Evolutionary conservation across 2,888 invertebrate genomes (phyloP), one percentile per base, ranked within the genome.

Genomic region (Phymatocera aterrima): DNA sequence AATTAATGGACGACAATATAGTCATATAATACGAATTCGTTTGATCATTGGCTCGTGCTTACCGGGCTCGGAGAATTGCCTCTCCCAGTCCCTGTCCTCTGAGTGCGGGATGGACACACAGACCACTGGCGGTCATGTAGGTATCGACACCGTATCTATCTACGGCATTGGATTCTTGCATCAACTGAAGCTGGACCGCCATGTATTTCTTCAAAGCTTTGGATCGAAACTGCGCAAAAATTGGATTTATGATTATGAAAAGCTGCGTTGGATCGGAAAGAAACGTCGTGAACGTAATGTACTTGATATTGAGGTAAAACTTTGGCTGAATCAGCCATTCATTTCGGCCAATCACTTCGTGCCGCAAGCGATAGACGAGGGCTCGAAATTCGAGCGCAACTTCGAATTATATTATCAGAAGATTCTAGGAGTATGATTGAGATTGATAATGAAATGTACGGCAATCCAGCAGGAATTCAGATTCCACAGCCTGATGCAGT

Each of bases 121-220:
- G 83, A 0, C 91, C 91, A 79, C 88, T 37, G 2, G 89, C 89
- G 18, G 74, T 70, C 60, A 91, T 79, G 79, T 88, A 90, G 46
- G 80, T 82, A 43, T 87, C 85, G 1, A 87, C 84, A 0, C 83
- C 84, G 28, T 84, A 88, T 28, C 74, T 79, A 48, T 86, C 80
- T 24, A 80, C 86, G 2, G 84, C 74, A 37, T 88, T 81, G 3
- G 82, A 84, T 31, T 83, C 75, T 1, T 84, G 77, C 0, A 28
- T 31, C 3, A 85, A 12, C 2, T 81, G 40, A 4, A 60, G n/a
- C 2, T 87, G 28, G 0, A 78, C 65, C 0, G 65, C 15, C 3
- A 84, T 12, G n/a, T n/a, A n/a, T n/a, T n/a, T n/a, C n/a, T n/a
- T 10, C 28, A 57, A 28, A 57, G 21, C 57, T 28, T 15, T 3